Evolutionary conservation across 1,140 invertebrate species (phyloP).

Genomic region (Mizuhopecten yessoensis): DNA sequence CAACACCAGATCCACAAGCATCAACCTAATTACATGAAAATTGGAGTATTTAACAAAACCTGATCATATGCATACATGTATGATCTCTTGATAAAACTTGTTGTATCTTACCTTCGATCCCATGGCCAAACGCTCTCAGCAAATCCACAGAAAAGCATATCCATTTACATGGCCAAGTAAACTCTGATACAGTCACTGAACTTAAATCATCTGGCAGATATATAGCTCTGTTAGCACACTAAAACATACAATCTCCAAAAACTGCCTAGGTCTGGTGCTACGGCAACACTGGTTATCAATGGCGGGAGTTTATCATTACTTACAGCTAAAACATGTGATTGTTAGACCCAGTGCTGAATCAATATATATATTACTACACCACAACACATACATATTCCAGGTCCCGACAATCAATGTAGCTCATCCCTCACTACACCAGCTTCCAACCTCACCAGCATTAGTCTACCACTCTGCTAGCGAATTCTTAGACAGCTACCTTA

Average conservation of each 20-base stretch:
- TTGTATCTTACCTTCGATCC: conserved; percentile 55
- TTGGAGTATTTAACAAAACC: background rate
- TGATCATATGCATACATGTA: background rate
- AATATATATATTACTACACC: background rate
- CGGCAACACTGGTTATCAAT: background rate
- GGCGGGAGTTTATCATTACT: conserved; percentile 7
- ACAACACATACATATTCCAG: conserved; percentile 22
- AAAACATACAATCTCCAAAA: conserved; percentile 21
- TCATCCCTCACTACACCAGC: background rate
- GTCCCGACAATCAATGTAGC: conserved; percentile 5
- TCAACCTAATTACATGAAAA: background rate
- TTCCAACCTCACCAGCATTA: background rate
- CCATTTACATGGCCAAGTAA: conserved; percentile 41
- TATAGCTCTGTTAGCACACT: background rate
- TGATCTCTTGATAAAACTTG: background rate
- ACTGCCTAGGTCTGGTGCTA: background rate
- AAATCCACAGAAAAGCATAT: conserved; percentile 64
- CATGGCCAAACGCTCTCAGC: conserved; percentile 58
- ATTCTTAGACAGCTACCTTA: background rate
- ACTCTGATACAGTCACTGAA: background rate
- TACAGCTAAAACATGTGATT: conserved; percentile 39
- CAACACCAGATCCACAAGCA: background rate
- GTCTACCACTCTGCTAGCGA: background rate
- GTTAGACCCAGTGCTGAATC: background rate
- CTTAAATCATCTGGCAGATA: background rate